These are phyloP conservation scores for Drosophila paranaensis DNA, from an alignment of 2,888 invertebrate species.

Conservation along the genomic window DNA sequence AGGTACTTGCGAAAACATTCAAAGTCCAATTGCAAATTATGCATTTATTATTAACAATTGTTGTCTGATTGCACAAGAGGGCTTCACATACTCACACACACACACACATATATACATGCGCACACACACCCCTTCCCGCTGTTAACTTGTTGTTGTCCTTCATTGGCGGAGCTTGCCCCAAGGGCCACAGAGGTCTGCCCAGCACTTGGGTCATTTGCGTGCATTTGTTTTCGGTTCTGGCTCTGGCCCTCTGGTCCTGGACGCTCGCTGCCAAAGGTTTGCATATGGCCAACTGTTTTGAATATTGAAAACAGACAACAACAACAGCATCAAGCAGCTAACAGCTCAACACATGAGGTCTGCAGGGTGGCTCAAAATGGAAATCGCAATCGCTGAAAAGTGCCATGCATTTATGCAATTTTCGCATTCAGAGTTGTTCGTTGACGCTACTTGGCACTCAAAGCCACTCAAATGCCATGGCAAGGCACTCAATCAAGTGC, in stretches of 20 bases:
- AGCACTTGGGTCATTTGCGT: slow-evolving; percentile 72
- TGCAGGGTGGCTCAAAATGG: slow-evolving; percentile 42
- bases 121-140: background rate
- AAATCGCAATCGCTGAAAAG: slow-evolving; percentile 70
- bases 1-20: slow-evolving; percentile 64
- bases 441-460: slow-evolving; percentile 68
- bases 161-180: slow-evolving; percentile 43
- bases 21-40: slow-evolving; percentile 80
- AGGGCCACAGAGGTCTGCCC: slow-evolving; percentile 58
- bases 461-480: slow-evolving; percentile 77
- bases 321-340: slow-evolving; percentile 27
- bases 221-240: slow-evolving; percentile 70
- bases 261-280: slow-evolving; percentile 62
- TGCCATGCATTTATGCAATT: slow-evolving; percentile 78
- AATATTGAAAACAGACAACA: slow-evolving; percentile 71
- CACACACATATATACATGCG: too few species aligned
- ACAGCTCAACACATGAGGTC: slow-evolving; percentile 17
- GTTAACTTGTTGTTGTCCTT: slow-evolving; percentile 25
- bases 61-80: slow-evolving; percentile 67
- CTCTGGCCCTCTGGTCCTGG: slow-evolving; percentile 26
- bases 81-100: slow-evolving; percentile 9
- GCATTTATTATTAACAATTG: slow-evolving; percentile 81
- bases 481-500: slow-evolving; percentile 79
- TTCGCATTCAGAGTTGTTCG: slow-evolving; percentile 62
- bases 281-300: slow-evolving; percentile 76